Evolutionary conservation across 2,113 vertebrate genomes (phyloP).

Genomic region (Fregetta grallaria): DNA sequence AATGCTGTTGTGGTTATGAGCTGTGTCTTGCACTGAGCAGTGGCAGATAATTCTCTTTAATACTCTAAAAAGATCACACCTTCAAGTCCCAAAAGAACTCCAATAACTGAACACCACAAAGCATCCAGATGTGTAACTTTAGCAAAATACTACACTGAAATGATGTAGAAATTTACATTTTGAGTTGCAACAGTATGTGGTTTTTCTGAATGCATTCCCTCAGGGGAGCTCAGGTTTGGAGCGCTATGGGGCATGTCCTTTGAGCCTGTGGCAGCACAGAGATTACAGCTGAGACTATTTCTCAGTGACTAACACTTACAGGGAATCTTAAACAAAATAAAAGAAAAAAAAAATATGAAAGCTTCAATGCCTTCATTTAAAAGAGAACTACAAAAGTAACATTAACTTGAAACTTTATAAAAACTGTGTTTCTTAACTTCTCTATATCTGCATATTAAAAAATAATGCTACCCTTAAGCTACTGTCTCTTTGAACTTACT

Average conservation of each 20-base stretch:
- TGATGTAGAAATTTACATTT: too few species aligned
- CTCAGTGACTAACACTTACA: background rate
- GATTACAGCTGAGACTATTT: background rate
- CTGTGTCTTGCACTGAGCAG: background rate
- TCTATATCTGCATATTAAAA: background rate
- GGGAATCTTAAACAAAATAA: background rate
- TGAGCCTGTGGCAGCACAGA: background rate
- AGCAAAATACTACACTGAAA: background rate
- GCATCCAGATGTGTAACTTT: background rate
- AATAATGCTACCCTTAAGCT: background rate
- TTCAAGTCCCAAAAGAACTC: background rate
- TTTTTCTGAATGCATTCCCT: rapidly evolving
- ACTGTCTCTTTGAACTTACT: background rate
- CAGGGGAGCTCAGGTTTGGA: rapidly evolving
- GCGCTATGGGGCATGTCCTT: background rate
- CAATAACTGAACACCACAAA: background rate
- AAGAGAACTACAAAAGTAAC: background rate
- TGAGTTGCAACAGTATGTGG: too few species aligned
- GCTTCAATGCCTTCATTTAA: background rate
- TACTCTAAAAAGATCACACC: background rate
- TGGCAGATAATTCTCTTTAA: background rate
- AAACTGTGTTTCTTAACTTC: background rate
- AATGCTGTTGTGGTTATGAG: background rate
- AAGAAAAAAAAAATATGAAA: background rate
- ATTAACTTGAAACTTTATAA: background rate